phyloP scores from a whole-genome alignment of 2,113 vertebrate genomes.

The Sporophila hypoxantha region DNA sequence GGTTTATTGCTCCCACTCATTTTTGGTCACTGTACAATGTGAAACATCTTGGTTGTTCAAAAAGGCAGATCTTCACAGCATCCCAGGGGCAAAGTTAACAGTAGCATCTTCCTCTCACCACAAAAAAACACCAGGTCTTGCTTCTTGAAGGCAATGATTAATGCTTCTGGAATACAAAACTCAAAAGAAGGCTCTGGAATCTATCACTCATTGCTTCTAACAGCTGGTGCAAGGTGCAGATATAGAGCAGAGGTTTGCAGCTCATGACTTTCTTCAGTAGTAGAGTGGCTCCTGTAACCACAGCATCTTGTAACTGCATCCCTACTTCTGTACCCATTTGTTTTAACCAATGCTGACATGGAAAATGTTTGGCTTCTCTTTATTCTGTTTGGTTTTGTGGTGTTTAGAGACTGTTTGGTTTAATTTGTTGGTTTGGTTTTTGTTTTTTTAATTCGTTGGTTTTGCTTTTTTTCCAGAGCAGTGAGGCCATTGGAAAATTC shows the following conservation, averaged over 20 bases:
- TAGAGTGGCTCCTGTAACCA: not conserved
- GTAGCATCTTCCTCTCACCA: not conserved
- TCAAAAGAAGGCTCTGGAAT: not conserved
- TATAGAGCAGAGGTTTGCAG: not conserved
- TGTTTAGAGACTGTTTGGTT: not conserved
- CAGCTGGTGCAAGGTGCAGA: not conserved
- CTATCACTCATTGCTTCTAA: not conserved
- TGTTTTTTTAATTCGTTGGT: not conserved
- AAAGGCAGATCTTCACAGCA: not conserved
- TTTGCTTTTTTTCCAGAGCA: not conserved
- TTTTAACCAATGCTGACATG: not conserved
- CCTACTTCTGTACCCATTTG: not conserved
- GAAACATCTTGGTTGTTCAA: not conserved
- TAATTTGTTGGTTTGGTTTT: not conserved
- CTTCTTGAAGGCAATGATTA: not conserved
- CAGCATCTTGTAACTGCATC: not conserved
- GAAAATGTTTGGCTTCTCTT: not conserved
- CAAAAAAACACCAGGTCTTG: not conserved
- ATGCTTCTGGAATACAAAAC: not conserved
- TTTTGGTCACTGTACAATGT: not conserved
- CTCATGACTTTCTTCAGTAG: not conserved
- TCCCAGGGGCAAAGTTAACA: not conserved
- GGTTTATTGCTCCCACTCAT: not conserved
- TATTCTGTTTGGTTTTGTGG: not conserved
- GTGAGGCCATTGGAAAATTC: not conserved